Evolutionary conservation across 1,140 invertebrate genomes (phyloP).

Genomic region (Diachasmimorpha longicaudata): DNA sequence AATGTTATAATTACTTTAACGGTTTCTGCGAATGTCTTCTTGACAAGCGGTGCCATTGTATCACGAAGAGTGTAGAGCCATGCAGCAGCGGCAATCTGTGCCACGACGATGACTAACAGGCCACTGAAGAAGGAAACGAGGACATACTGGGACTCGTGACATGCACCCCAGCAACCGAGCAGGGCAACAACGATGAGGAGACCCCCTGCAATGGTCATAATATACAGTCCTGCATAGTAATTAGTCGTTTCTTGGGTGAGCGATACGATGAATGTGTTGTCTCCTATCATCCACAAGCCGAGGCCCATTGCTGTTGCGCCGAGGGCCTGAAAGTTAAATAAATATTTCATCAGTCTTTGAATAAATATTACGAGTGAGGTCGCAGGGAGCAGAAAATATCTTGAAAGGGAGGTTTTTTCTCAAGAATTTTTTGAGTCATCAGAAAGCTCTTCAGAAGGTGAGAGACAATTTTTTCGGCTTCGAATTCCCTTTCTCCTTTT

Average conservation of each 20-base stretch:
- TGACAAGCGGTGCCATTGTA: constrained; percentile 69
- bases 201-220: constrained; percentile 78
- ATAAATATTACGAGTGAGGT: no score
- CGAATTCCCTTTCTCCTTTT: no score
- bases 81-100: constrained; percentile 75
- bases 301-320: constrained; percentile 72
- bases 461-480: no score
- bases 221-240: constrained; percentile 75
- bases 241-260: constrained; percentile 73
- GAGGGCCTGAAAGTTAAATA: constrained; percentile 68
- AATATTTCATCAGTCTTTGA: constrained; percentile 5
- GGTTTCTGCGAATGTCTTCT: constrained; percentile 68
- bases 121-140: constrained; percentile 80
- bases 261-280: constrained; percentile 75
- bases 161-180: constrained; percentile 89
- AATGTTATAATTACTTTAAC: constrained; percentile 58
- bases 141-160: constrained; percentile 86
- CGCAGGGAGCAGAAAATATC: background rate
- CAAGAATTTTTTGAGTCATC: no score
- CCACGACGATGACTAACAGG: constrained; percentile 78
- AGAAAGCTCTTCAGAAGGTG: no score
- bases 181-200: constrained; percentile 86
- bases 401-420: no score
- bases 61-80: constrained; percentile 76
- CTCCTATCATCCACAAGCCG: constrained; percentile 79